Conservation (phyloP, 1,140 invertebrate genomes). For the Hesperophylax magnus region DNA sequence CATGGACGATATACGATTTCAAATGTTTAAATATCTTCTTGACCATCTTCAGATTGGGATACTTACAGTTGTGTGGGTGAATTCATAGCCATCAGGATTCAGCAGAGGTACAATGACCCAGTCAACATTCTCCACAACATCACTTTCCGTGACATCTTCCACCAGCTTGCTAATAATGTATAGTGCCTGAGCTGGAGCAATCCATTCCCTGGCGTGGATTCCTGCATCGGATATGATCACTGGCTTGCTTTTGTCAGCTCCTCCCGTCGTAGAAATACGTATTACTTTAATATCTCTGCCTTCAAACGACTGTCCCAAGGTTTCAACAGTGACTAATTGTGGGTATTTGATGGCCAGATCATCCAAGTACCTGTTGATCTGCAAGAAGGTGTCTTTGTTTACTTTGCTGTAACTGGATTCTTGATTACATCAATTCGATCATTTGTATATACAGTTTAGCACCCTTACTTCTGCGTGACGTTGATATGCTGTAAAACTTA, state of each 20-base stretch:
- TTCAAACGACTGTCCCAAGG: slow-evolving; percentile 68
- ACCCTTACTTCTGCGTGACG: slow-evolving; percentile 45
- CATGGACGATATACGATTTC: neutral
- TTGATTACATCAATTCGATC: neutral
- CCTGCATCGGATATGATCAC: slow-evolving; percentile 72
- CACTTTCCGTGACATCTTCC: slow-evolving; percentile 67
- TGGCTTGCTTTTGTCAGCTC: slow-evolving; percentile 75
- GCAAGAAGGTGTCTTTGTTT: slow-evolving; percentile 37
- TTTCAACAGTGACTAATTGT: slow-evolving; percentile 63
- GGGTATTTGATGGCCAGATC: slow-evolving; percentile 67
- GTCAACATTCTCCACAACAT: slow-evolving; percentile 74
- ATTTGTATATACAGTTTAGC: neutral
- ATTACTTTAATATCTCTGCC: slow-evolving; percentile 69
- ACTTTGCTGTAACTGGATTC: neutral
- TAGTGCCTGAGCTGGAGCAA: slow-evolving; percentile 75
- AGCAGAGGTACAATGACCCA: slow-evolving; percentile 77
- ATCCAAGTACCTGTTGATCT: slow-evolving; percentile 71
- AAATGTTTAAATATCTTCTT: neutral
- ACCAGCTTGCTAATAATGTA: slow-evolving; percentile 76
- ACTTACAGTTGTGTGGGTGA: slow-evolving; percentile 66
- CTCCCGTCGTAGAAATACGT: slow-evolving; percentile 71
- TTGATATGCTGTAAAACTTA: slow-evolving; percentile 50
- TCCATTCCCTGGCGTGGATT: slow-evolving; percentile 82
- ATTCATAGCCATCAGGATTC: slow-evolving; percentile 81
- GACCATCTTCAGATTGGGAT: neutral